These are phyloP conservation scores for Leptinotarsa rubiginosa DNA, from an alignment of 2,888 invertebrate genomes.

Conservation along the genomic window DNA sequence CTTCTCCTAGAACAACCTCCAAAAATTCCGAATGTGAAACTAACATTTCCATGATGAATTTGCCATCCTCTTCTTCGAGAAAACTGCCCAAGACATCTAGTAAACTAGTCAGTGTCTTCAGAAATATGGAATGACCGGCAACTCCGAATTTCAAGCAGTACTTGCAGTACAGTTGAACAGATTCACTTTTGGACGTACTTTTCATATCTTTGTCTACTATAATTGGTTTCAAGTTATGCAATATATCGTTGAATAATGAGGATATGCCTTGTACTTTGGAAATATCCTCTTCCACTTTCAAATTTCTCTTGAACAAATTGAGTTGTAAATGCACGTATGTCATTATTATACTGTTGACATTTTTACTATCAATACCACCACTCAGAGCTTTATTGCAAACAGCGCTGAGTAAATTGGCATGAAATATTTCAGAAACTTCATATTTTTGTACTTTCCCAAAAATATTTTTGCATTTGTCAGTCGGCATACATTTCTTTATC, in stretches of 20 bases:
- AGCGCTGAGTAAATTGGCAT: constrained; percentile 69
- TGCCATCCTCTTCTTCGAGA: constrained; percentile 67
- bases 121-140: constrained; percentile 50
- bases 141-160: constrained; percentile 76
- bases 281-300: constrained; percentile 42
- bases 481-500: constrained; percentile 72
- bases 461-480: constrained; percentile 70
- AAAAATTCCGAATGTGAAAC: constrained; percentile 83
- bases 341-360: constrained; percentile 69
- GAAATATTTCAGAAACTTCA: constrained; percentile 72
- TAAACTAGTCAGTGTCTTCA: constrained; percentile 70
- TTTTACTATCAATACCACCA: constrained; percentile 63
- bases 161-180: constrained; percentile 74
- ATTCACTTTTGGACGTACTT: constrained; percentile 62
- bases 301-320: constrained; percentile 67
- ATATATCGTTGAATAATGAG: constrained; percentile 47
- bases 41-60: constrained; percentile 78
- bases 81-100: constrained; percentile 69
- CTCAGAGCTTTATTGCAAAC: constrained; percentile 69
- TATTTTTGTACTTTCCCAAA: constrained; percentile 74
- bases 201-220: constrained; percentile 37
- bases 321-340: constrained; percentile 70
- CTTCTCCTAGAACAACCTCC: constrained; percentile 76
- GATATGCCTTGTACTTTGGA: constrained; percentile 50
- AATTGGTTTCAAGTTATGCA: constrained; percentile 43